A percentile compares a stretch with the other conserved stretches of the same genome.
Evolutionary conservation across 2,888 invertebrate species (phyloP).

Genomic region (Chydorus sphaericus): DNA sequence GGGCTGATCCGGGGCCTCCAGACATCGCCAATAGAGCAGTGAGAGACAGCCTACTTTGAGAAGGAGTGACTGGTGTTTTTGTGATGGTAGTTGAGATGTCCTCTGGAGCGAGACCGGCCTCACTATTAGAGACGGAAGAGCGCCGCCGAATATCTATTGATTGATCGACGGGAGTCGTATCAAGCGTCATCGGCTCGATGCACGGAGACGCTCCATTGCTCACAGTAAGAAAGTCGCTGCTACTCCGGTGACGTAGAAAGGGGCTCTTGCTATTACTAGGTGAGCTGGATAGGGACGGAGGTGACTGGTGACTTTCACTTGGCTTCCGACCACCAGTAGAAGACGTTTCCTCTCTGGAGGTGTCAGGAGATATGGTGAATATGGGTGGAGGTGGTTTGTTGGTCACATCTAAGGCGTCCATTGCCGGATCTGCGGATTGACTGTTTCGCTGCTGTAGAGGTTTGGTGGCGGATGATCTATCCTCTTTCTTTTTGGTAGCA

Average conservation of each 20-base stretch:
- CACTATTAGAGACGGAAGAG: slow-evolving; percentile 1
- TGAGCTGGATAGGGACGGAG: slow-evolving; percentile 3
- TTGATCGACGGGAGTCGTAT: neutral
- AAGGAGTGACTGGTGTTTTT: neutral
- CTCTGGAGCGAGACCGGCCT: neutral
- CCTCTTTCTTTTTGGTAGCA: slow-evolving; percentile 31
- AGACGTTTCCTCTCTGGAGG: neutral
- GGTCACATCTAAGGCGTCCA: neutral
- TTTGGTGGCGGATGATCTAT: slow-evolving; percentile 19
- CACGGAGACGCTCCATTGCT: neutral
- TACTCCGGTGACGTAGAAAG: neutral
- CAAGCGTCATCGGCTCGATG: neutral
- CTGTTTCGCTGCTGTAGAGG: neutral
- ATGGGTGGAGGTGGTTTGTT: neutral
- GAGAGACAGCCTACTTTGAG: neutral
- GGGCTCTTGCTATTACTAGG: neutral
- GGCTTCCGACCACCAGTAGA: neutral
- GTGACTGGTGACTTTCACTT: slow-evolving; percentile 24
- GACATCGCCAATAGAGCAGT: neutral
- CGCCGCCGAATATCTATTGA: no score
- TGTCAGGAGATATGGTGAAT: neutral
- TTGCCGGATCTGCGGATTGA: neutral
- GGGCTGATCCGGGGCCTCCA: neutral
- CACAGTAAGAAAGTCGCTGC: neutral
- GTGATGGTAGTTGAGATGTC: neutral